These are phyloP conservation scores for Oscheius myriophilus DNA, from an alignment of 2,888 invertebrate genomes.

Conservation along the genomic window DNA sequence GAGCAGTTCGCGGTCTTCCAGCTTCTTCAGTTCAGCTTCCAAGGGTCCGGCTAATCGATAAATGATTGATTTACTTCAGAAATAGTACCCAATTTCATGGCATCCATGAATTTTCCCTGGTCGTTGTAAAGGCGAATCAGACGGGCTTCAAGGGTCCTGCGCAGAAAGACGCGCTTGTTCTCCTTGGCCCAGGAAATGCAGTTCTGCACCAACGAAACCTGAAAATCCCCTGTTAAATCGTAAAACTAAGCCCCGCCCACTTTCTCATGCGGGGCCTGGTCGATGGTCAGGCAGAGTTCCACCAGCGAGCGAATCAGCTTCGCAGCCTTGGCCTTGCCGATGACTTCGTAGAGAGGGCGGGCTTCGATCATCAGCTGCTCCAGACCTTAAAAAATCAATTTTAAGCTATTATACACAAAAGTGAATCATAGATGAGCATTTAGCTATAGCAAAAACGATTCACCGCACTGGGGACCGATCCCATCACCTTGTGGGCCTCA, in stretches of 20 bases:
- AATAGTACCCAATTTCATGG: slow-evolving; percentile 70
- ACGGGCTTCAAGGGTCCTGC: slow-evolving; percentile 95
- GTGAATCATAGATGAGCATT: neutral
- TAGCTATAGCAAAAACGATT: too few species aligned
- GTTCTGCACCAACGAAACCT: slow-evolving; percentile 78
- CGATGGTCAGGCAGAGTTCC: slow-evolving; percentile 94
- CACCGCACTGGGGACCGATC: too few species aligned
- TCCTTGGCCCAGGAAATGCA: slow-evolving; percentile 99
- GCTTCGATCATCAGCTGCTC: slow-evolving; percentile 88
- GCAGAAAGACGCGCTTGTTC: slow-evolving; percentile 92
- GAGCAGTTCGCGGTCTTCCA: slow-evolving; percentile 97
- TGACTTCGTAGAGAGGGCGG: slow-evolving; percentile 89
- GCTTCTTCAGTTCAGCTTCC: slow-evolving; percentile 91
- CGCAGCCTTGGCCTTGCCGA: slow-evolving; percentile 98
- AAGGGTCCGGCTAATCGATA: slow-evolving; percentile 75
- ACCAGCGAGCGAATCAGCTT: slow-evolving; percentile 95
- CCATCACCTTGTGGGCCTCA: too few species aligned
- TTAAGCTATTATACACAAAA: neutral
- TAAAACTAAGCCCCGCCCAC: slow-evolving; percentile 5
- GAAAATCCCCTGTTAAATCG: slow-evolving; percentile 2
- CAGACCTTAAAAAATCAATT: slow-evolving; percentile 72
- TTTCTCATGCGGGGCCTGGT: slow-evolving; percentile 74
- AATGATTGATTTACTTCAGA: slow-evolving; percentile 17
- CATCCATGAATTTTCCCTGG: slow-evolving; percentile 67
- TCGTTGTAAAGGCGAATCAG: slow-evolving; percentile 87